Conservation (phyloP, 2,888 invertebrate species). For the Macaria notata region DNA sequence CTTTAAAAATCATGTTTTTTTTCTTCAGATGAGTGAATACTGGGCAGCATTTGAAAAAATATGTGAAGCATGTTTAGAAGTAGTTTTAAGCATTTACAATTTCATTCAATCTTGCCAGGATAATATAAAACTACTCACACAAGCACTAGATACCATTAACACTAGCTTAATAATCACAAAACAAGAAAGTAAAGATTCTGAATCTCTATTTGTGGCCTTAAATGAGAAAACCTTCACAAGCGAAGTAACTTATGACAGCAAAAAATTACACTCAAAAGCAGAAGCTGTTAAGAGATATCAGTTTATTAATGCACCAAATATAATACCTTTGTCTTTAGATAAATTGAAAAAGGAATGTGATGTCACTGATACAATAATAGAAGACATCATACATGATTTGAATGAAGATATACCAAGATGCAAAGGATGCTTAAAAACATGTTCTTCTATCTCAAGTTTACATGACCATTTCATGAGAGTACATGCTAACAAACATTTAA, state of each 20-base stretch:
- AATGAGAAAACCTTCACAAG: conserved; percentile 45
- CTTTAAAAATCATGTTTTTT: no score
- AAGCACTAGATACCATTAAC: conserved; percentile 42
- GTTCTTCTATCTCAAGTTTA: conserved; percentile 45
- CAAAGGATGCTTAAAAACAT: conserved; percentile 53
- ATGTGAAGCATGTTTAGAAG: conserved; percentile 51
- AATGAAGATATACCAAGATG: conserved; percentile 47
- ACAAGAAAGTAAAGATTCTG: conserved; percentile 33
- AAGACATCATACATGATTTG: conserved; percentile 50
- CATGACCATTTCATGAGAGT: conserved; percentile 56
- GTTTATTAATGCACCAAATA: conserved; percentile 18
- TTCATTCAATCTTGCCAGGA: conserved; percentile 48
- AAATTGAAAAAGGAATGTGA: conserved; percentile 18
- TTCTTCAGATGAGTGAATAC: conserved; percentile 52
- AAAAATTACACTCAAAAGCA: conserved; percentile 28
- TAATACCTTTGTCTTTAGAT: no score
- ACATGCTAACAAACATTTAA: conserved; percentile 55
- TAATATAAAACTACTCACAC: conserved; percentile 44
- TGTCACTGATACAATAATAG: no score
- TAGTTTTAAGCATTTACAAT: conserved; percentile 49
- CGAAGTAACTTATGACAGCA: conserved; percentile 50
- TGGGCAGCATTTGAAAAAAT: conserved; percentile 46
- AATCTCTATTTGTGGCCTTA: conserved; percentile 53
- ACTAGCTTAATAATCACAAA: conserved; percentile 40
- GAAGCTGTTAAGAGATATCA: conserved; percentile 44